Percentiles rank a stretch among this genome's conserved stretches.
phyloP scores from a whole-genome alignment of 2,113 vertebrate species.

The Pachypanchax playfairii region DNA sequence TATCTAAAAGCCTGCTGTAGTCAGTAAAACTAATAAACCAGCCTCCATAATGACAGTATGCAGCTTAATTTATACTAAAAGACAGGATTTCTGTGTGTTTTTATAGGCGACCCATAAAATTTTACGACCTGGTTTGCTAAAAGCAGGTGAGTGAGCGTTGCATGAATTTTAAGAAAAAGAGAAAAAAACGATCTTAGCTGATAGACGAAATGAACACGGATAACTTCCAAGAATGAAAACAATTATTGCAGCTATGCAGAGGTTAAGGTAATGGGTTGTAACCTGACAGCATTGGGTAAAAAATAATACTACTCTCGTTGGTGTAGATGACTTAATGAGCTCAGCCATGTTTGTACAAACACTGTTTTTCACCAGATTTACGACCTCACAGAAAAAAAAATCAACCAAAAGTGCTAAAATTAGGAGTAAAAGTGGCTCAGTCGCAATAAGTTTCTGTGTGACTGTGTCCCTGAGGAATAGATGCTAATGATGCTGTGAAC shows the following conservation, averaged over 20 bases:
- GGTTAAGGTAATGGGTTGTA: no score
- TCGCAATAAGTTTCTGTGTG: no score
- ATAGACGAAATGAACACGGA: neutral
- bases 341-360: no score
- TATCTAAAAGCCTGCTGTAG: constrained; percentile 15
- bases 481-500: neutral
- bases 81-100: neutral
- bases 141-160: constrained; percentile 36
- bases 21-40: constrained; percentile 14
- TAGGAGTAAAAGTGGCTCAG: no score
- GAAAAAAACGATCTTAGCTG: neutral
- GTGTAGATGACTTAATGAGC: no score
- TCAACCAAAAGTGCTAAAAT: no score
- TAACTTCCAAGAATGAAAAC: neutral
- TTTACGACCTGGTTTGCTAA: constrained; percentile 28
- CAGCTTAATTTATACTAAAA: constrained; percentile 12
- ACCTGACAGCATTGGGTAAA: no score
- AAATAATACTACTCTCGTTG: no score
- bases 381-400: no score
- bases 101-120: constrained; percentile 36
- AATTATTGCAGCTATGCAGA: no score
- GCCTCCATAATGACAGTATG: constrained; percentile 12
- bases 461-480: neutral
- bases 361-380: no score
- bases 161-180: constrained; percentile 10